Conservation (phyloP, 1,140 invertebrate species). For the Drosophila fuyamai region DNA sequence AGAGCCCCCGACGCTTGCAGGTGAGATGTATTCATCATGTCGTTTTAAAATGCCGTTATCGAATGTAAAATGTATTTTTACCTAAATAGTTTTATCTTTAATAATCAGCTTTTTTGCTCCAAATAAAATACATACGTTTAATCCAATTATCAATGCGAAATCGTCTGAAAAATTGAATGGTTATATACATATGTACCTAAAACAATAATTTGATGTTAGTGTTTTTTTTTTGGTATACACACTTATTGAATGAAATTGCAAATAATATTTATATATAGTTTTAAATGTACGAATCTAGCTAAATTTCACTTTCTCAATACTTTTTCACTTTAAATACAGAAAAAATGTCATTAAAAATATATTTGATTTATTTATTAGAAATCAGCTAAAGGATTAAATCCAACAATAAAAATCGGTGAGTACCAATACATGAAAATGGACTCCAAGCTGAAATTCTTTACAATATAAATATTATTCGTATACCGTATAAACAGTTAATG, state of each 20-base stretch:
- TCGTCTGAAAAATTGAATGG: neutral
- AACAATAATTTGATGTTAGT: constrained; percentile 7
- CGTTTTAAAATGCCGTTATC: neutral
- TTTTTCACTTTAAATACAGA: too few relatives aligned
- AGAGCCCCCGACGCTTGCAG: neutral
- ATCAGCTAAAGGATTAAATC: neutral
- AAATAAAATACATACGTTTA: constrained; percentile 24
- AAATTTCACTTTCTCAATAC: neutral
- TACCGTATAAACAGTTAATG: neutral
- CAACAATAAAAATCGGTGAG: neutral
- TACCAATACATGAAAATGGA: neutral
- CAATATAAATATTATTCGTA: neutral
- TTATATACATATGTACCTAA: constrained; percentile 18
- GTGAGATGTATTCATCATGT: constrained; percentile 24
- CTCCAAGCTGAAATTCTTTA: neutral
- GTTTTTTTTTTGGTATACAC: neutral
- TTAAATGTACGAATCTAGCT: neutral
- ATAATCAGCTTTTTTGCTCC: neutral
- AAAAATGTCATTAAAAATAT: neutral
- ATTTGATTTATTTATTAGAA: neutral
- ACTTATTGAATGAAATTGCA: neutral
- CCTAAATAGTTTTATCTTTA: constrained; percentile 10
- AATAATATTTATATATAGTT: neutral
- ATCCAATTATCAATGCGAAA: constrained; percentile 9
- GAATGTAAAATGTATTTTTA: neutral